A percentile compares a stretch with the other conserved stretches of the same genome.
Conservation (phyloP, 2,888 invertebrate species). For the Suillia variegata region DNA sequence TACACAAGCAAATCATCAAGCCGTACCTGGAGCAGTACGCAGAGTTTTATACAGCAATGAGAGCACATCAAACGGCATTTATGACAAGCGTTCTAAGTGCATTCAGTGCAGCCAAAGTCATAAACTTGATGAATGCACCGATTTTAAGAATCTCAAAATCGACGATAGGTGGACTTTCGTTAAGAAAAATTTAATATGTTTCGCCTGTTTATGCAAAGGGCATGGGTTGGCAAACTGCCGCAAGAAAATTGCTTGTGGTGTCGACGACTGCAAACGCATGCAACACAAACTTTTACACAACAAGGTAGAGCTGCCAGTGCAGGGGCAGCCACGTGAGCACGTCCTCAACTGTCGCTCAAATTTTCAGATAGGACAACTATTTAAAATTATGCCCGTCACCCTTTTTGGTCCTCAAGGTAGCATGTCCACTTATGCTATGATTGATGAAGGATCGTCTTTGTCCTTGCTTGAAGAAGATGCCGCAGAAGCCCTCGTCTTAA, state of each 20-base stretch:
- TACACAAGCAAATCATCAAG: no score
- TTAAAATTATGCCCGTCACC: constrained; percentile 6
- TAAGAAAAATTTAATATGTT: background rate
- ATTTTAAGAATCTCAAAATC: no score
- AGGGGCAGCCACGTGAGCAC: no score
- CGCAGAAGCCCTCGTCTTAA: no score
- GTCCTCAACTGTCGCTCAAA: background rate
- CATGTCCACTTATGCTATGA: background rate
- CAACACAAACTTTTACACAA: no score
- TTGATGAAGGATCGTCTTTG: background rate
- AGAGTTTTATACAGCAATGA: no score
- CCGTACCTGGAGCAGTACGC: no score
- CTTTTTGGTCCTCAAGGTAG: background rate
- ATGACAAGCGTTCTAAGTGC: background rate
- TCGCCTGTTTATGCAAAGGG: background rate
- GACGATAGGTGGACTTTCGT: background rate
- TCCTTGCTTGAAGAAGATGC: no score
- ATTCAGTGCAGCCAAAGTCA: background rate
- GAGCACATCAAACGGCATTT: background rate
- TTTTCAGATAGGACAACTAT: background rate
- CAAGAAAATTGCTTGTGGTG: constrained; percentile 1
- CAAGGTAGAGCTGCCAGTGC: background rate
- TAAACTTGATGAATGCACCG: background rate
- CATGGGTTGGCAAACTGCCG: background rate
- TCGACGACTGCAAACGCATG: constrained; percentile 9